phyloP scores from a whole-genome alignment of 2,113 vertebrate species.

The Scartelaos histophorus region DNA sequence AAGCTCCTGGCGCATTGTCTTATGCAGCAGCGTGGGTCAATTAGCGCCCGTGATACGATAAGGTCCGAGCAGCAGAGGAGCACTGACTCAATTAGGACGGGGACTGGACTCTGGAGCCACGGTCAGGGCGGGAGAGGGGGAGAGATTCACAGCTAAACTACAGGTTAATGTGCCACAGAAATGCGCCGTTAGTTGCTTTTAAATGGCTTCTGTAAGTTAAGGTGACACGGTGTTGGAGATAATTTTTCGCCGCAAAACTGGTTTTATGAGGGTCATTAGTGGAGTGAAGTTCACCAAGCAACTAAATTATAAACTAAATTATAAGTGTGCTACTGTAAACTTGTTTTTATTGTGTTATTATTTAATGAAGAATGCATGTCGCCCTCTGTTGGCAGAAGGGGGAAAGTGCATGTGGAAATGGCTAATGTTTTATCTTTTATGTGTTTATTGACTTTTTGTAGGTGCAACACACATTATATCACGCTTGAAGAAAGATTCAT shows the following conservation, averaged over 20 bases:
- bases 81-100: slow-evolving; percentile 93
- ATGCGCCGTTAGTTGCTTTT: slow-evolving; percentile 56
- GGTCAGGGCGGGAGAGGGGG: slow-evolving; percentile 51
- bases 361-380: not conserved
- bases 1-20: slow-evolving; percentile 96
- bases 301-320: not conserved
- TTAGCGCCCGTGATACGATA: slow-evolving; percentile 99
- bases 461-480: too few relatives aligned
- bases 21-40: slow-evolving; percentile 96
- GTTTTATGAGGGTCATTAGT: not conserved
- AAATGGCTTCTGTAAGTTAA: slow-evolving; percentile 53
- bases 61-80: slow-evolving; percentile 91
- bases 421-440: not conserved
- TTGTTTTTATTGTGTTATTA: too few relatives aligned
- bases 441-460: too few relatives aligned
- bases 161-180: slow-evolving; percentile 63
- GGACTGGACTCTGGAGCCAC: slow-evolving; percentile 65
- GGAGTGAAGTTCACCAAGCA: not conserved
- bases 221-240: slow-evolving; percentile 43
- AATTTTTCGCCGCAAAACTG: not conserved
- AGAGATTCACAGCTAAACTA: slow-evolving; percentile 68
- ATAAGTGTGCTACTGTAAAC: not conserved
- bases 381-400: not conserved
- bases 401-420: not conserved
- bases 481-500: too few relatives aligned